These are phyloP conservation scores for Drosophila biarmipes DNA, from an alignment of 1,140 invertebrate genomes.

Conservation along the genomic window DNA sequence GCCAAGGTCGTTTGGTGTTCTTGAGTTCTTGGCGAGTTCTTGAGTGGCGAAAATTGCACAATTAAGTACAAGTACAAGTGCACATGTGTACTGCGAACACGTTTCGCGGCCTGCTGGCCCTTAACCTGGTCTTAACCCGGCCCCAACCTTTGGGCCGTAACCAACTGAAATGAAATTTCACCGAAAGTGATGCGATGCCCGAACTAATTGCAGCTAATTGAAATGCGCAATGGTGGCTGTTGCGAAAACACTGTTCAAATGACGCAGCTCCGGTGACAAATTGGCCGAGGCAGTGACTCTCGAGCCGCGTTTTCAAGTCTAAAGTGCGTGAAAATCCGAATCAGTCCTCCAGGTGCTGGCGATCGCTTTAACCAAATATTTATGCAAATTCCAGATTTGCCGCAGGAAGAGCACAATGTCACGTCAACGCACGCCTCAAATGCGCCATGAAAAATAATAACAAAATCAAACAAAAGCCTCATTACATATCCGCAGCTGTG, in stretches of 20 bases:
- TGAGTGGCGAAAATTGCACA: conserved; percentile 60
- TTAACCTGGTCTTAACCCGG: conserved; percentile 8
- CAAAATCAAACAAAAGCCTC: conserved; percentile 58
- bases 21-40: conserved; percentile 51
- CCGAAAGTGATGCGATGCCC: conserved; percentile 36
- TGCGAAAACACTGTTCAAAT: conserved; percentile 32
- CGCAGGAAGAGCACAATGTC: conserved; percentile 76
- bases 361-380: conserved; percentile 65
- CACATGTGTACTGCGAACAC: neutral
- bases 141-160: conserved; percentile 25
- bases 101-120: neutral
- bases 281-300: conserved; percentile 7
- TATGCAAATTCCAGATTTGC: conserved; percentile 68
- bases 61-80: conserved; percentile 18
- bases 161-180: conserved; percentile 41
- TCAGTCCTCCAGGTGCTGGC: conserved; percentile 37
- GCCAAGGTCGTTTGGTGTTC: conserved; percentile 56
- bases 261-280: conserved; percentile 25
- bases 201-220: conserved; percentile 72
- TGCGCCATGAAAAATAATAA: conserved; percentile 55
- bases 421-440: conserved; percentile 58
- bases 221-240: conserved; percentile 54
- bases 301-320: conserved; percentile 39
- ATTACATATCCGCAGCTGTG: conserved; percentile 30
- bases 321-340: conserved; percentile 70